Percentiles rank a stretch among this genome's conserved stretches.
Evolutionary conservation across 2,888 invertebrate genomes (phyloP).

Genomic region (Pachydiplax longipennis): DNA sequence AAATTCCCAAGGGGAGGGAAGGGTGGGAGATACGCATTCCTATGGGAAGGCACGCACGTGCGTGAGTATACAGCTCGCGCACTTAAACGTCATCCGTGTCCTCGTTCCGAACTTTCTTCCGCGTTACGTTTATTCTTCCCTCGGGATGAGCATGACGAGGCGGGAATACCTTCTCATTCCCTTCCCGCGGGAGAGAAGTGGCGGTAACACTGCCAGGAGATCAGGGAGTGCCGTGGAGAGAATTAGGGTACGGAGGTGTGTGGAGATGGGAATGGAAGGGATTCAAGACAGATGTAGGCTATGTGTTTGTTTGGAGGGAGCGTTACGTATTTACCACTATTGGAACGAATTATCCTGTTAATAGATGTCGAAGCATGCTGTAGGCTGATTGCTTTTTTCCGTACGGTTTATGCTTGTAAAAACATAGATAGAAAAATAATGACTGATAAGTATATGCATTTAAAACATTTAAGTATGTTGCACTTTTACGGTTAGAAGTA

Average conservation of each 20-base stretch:
- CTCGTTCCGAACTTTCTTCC: background rate
- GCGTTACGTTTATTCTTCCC: background rate
- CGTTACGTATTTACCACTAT: background rate
- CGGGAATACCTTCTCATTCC: background rate
- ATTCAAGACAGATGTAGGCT: background rate
- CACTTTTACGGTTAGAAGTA: too few relatives aligned
- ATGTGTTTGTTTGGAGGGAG: background rate
- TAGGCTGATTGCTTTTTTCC: too few relatives aligned
- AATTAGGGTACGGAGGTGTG: background rate
- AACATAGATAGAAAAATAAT: too few relatives aligned
- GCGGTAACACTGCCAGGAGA: background rate
- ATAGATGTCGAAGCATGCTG: too few relatives aligned
- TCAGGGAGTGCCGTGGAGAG: background rate
- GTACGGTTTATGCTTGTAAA: too few relatives aligned
- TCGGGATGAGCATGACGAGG: background rate
- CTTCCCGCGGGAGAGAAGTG: background rate
- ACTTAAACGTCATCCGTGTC: background rate
- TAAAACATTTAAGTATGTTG: too few relatives aligned
- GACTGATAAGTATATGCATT: too few relatives aligned
- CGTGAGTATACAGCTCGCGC: background rate
- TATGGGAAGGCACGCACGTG: background rate
- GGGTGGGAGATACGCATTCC: background rate
- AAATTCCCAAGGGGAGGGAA: background rate
- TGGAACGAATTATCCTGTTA: too few relatives aligned
- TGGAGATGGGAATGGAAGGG: background rate